Evolutionary conservation across 2,113 vertebrate genomes (phyloP).

Genomic region (Thalassarche chlororhynchos): DNA sequence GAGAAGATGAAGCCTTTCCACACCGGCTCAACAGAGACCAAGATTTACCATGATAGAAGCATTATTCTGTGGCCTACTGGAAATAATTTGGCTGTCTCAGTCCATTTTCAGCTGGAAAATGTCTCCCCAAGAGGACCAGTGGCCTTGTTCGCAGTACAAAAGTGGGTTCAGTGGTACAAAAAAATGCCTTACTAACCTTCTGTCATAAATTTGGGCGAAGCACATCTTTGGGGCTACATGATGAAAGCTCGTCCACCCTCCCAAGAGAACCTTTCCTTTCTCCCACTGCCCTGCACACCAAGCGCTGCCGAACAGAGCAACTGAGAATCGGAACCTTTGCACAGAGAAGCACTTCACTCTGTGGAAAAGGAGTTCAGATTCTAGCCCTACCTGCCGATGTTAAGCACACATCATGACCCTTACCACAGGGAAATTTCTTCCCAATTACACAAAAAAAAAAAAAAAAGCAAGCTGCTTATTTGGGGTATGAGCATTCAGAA

Average conservation of each 20-base stretch:
- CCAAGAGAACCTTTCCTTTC: neutral
- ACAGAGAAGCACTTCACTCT: neutral
- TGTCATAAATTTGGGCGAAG: neutral
- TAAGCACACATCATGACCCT: neutral
- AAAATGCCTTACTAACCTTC: fast-evolving
- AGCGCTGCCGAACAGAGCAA: neutral
- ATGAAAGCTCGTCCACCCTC: neutral
- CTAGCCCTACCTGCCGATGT: neutral
- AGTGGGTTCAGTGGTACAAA: neutral
- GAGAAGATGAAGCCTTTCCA: conserved; percentile 14
- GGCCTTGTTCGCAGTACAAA: neutral
- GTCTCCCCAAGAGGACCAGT: neutral
- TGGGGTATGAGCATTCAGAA: neutral
- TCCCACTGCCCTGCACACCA: neutral
- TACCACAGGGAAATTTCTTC: neutral
- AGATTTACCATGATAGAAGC: neutral
- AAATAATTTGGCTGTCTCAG: conserved; percentile 40
- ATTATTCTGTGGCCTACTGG: conserved; percentile 30
- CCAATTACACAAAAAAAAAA: neutral
- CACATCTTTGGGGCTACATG: fast-evolving
- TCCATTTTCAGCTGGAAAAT: conserved; percentile 24
- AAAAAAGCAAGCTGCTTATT: neutral
- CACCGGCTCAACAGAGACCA: neutral
- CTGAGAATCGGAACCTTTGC: neutral
- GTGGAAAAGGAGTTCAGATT: neutral